Conservation (phyloP, 2,113 vertebrate genomes). For the Dasyornis broadbenti region DNA sequence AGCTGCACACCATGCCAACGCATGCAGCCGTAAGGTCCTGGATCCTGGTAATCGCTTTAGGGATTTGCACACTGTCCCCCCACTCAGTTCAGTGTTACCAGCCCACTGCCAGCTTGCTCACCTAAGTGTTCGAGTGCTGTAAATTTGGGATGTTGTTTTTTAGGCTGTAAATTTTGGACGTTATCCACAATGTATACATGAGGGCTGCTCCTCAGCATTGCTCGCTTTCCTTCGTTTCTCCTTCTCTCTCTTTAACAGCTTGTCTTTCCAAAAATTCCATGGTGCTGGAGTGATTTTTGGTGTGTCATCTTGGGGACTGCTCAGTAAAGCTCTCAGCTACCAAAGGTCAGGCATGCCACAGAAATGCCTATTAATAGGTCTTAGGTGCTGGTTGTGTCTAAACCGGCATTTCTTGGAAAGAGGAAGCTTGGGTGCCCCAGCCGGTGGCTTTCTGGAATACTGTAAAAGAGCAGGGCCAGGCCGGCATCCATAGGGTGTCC, state of each 20-base stretch:
- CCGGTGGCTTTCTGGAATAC: rapidly evolving
- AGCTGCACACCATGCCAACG: background rate
- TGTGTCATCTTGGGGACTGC: background rate
- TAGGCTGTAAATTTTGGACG: background rate
- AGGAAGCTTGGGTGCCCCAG: background rate
- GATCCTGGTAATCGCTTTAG: background rate
- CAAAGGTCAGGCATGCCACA: background rate
- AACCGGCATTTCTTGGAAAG: background rate
- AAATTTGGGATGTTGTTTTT: background rate
- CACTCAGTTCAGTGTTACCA: background rate
- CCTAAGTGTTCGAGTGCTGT: rapidly evolving
- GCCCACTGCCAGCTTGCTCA: background rate
- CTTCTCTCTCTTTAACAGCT: background rate
- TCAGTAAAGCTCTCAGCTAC: background rate
- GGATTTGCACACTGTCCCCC: background rate
- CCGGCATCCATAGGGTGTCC: rapidly evolving
- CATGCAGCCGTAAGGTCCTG: background rate
- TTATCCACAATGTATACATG: background rate
- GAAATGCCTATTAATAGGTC: background rate
- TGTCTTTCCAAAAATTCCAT: background rate
- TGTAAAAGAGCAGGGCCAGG: background rate
- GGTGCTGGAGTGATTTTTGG: background rate
- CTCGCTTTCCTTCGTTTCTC: background rate
- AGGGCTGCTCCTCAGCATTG: background rate
- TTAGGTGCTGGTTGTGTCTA: background rate